Conservation (phyloP, 2,888 invertebrate genomes). For the Caradrina clavipalpis region DNA sequence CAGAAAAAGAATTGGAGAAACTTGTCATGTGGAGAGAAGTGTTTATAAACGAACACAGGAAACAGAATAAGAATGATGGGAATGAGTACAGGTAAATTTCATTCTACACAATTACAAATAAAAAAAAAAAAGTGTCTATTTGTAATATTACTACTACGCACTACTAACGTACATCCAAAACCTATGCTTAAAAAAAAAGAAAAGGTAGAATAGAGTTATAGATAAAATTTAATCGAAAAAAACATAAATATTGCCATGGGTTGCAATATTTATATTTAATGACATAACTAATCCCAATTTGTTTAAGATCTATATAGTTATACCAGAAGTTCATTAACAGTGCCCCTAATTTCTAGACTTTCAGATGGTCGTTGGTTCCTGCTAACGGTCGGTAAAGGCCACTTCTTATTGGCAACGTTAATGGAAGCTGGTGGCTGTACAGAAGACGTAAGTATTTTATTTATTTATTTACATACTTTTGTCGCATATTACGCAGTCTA, state of each 20-base stretch:
- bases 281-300: too few species aligned
- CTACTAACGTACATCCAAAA: too few species aligned
- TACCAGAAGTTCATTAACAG: background rate
- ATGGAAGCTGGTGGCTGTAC: conserved; percentile 95
- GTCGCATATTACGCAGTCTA: too few species aligned
- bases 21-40: conserved; percentile 95
- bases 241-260: too few species aligned
- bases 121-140: too few species aligned
- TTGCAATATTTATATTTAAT: too few species aligned
- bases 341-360: conserved; percentile 76
- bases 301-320: background rate
- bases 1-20: conserved; percentile 92
- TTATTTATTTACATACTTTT: background rate
- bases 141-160: too few species aligned
- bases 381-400: conserved; percentile 93
- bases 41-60: conserved; percentile 89
- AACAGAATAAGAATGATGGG: conserved; percentile 75
- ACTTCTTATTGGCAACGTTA: conserved; percentile 93
- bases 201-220: too few species aligned
- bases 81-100: conserved; percentile 79
- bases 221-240: too few species aligned
- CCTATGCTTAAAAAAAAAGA: too few species aligned
- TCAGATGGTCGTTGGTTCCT: conserved; percentile 93
- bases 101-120: too few species aligned
- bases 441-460: conserved; percentile 86